These are phyloP conservation scores for Hepsetus odoe DNA, from an alignment of 2,113 vertebrate species.

Conservation along the genomic window DNA sequence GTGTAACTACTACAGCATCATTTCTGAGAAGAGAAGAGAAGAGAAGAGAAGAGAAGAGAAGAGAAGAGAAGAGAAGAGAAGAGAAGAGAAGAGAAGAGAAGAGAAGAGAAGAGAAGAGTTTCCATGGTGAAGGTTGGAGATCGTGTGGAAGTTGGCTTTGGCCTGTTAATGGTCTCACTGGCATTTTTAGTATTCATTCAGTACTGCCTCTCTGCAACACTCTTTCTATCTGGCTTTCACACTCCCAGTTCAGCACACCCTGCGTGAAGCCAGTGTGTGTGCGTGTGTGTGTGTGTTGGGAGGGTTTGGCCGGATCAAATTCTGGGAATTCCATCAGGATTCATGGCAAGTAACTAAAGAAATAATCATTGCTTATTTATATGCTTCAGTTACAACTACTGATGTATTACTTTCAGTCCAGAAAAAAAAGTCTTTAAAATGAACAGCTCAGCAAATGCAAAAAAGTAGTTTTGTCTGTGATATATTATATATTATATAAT, in stretches of 20 bases:
- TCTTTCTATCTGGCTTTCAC: slow-evolving; percentile 7
- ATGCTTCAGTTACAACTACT: background rate
- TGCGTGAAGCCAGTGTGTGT: background rate
- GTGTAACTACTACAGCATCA: too few relatives aligned
- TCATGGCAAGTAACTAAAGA: background rate
- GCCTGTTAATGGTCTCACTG: slow-evolving; percentile 9
- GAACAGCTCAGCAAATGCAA: too few relatives aligned
- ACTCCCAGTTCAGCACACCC: too few relatives aligned
- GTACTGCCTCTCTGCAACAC: too few relatives aligned
- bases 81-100: background rate
- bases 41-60: background rate
- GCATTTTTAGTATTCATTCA: slow-evolving; percentile 27
- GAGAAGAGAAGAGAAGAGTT: background rate
- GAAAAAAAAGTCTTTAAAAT: too few relatives aligned
- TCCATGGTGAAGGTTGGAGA: slow-evolving; percentile 3
- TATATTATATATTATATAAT: too few relatives aligned
- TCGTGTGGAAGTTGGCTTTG: slow-evolving; percentile 2
- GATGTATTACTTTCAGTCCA: background rate
- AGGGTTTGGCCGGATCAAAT: slow-evolving; percentile 24
- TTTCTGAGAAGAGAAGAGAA: background rate
- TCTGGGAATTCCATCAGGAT: background rate
- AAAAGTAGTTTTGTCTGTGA: background rate
- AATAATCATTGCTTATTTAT: background rate
- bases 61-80: background rate
- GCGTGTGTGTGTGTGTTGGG: slow-evolving; percentile 22